Conservation (phyloP, 92 coral and sea anemone species). For the Epizoanthus rinbou region DNA sequence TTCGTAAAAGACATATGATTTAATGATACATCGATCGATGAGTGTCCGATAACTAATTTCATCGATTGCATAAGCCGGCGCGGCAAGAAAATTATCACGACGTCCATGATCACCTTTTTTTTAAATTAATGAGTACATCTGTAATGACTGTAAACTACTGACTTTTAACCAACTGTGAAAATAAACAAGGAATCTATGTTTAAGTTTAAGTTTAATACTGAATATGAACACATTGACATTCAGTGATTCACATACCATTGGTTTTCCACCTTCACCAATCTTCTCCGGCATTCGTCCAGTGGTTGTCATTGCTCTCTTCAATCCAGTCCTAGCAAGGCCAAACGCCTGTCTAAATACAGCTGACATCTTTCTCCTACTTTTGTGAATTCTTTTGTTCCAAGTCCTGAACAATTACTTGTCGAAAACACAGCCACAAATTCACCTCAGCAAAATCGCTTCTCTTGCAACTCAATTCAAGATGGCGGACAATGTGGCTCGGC, state of each 20-base stretch:
- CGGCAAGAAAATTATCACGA: no score
- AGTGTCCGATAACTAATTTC: no score
- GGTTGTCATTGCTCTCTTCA: constrained; percentile 39
- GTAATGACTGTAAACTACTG: no score
- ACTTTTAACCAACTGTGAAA: no score
- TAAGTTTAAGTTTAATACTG: no score
- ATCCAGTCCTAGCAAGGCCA: constrained; percentile 14
- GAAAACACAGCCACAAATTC: background rate
- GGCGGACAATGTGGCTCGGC: constrained; percentile 2
- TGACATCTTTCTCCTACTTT: constrained; percentile 20
- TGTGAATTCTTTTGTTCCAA: background rate
- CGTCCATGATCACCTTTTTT: no score
- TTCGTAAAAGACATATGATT: no score
- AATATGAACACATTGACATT: no score
- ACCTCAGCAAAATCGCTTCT: background rate
- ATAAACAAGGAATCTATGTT: no score
- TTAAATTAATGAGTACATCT: no score
- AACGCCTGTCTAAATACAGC: constrained; percentile 9
- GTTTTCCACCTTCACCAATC: constrained; percentile 38
- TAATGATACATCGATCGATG: no score
- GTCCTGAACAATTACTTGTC: background rate
- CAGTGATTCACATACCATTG: constrained; percentile 6
- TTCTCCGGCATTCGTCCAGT: constrained; percentile 45
- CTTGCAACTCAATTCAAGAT: constrained; percentile 5
- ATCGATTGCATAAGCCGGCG: no score